These are phyloP conservation scores for Trissoscelio sp. DNA, from an alignment of 2,888 invertebrate species.

Conservation along the genomic window DNA sequence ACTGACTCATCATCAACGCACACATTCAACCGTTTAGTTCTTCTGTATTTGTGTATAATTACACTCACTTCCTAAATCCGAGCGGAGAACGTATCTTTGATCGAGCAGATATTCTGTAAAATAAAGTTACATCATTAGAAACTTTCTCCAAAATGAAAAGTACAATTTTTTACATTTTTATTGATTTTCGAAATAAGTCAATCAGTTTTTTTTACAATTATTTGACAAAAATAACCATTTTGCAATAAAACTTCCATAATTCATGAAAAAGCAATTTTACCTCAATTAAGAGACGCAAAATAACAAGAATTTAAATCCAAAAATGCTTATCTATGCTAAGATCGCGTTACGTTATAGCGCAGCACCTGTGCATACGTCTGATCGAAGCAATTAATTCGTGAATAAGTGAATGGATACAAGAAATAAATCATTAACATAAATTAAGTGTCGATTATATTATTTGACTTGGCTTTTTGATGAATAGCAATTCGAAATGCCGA, in stretches of 20 bases:
- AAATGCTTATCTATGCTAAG: constrained; percentile 48
- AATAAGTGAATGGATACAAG: constrained; percentile 28
- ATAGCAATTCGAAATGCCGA: constrained; percentile 28
- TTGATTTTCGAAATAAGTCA: too few species aligned
- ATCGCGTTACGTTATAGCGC: constrained; percentile 47
- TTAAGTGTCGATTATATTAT: constrained; percentile 29
- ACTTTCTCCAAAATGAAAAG: too few species aligned
- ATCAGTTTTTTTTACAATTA: neutral
- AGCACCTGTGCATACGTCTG: constrained; percentile 52
- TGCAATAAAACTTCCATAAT: too few species aligned
- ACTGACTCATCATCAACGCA: constrained; percentile 67
- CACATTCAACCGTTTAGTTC: constrained; percentile 40
- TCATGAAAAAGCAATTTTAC: neutral
- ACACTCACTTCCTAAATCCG: constrained; percentile 70
- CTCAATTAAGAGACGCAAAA: neutral
- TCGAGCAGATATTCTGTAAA: constrained; percentile 85
- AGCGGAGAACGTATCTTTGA: constrained; percentile 83
- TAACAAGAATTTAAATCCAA: constrained; percentile 10
- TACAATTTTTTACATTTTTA: too few species aligned
- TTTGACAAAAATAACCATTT: too few species aligned
- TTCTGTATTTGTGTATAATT: constrained; percentile 39
- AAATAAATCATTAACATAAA: constrained; percentile 55
- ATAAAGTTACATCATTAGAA: too few species aligned
- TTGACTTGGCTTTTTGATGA: constrained; percentile 24
- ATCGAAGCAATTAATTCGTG: constrained; percentile 53